Conservation (phyloP, 1,140 invertebrate genomes). For the Tetraneura akinire region DNA sequence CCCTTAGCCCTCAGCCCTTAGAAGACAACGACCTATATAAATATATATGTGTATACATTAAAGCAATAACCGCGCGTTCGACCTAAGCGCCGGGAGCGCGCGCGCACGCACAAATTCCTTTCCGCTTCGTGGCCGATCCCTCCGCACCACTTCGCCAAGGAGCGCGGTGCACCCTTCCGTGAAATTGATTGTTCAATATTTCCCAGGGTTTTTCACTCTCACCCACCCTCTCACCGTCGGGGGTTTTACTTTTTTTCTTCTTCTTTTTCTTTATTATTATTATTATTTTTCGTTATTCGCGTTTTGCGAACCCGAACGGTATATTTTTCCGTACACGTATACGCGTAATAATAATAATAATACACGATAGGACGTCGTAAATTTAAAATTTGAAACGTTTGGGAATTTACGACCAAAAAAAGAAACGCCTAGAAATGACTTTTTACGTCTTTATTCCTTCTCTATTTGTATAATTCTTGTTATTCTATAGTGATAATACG, state of each 20-base stretch:
- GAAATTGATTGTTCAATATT: slow-evolving; percentile 51
- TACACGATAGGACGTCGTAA: background rate
- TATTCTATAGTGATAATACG: too few species aligned
- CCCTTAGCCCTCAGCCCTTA: background rate
- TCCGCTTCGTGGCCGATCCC: background rate
- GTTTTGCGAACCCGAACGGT: background rate
- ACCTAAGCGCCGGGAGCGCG: slow-evolving; percentile 16
- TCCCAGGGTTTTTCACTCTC: slow-evolving; percentile 42
- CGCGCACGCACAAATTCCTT: slow-evolving; percentile 14
- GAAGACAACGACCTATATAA: background rate
- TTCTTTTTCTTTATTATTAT: background rate
- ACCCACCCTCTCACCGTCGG: background rate
- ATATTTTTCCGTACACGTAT: background rate
- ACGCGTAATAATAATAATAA: background rate
- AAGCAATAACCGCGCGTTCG: background rate
- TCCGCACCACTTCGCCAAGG: background rate
- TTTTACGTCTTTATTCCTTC: too few species aligned
- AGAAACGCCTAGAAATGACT: too few species aligned
- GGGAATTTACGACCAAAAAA: too few species aligned
- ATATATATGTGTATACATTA: background rate
- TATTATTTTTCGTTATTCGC: too few species aligned
- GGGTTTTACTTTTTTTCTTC: slow-evolving; percentile 26
- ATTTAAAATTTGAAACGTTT: too few species aligned
- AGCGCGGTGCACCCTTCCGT: slow-evolving; percentile 42
- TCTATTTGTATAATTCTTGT: too few species aligned